phyloP scores from a whole-genome alignment of 2,113 vertebrate species.

The Megalops atlanticus region DNA sequence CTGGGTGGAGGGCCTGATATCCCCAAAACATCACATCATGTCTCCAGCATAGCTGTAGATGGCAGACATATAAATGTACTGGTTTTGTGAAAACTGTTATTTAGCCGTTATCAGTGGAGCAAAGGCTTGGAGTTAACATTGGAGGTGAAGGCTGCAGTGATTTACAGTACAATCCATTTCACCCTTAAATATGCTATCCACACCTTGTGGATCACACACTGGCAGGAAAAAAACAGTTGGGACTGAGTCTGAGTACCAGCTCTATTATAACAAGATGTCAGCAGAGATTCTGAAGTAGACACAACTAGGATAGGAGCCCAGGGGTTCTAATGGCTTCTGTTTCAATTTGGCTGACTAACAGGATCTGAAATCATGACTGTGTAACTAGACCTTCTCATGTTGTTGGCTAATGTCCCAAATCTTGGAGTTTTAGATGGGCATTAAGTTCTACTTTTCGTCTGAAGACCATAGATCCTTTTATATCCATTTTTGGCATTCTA shows the following conservation, averaged over 20 bases:
- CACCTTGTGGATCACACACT: constrained; percentile 55
- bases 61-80: constrained; percentile 53
- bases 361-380: not conserved
- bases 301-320: constrained; percentile 44
- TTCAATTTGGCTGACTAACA: constrained; percentile 25
- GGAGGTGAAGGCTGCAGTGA: constrained; percentile 48
- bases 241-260: constrained; percentile 62
- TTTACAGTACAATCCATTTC: constrained; percentile 60
- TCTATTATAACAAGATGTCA: constrained; percentile 26
- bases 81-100: constrained; percentile 58
- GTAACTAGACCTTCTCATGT: not conserved
- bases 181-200: constrained; percentile 32
- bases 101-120: constrained; percentile 59
- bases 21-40: constrained; percentile 40
- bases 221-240: constrained; percentile 60
- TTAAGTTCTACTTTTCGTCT: not conserved
- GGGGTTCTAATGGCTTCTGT: constrained; percentile 18
- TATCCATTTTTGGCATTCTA: too few species aligned
- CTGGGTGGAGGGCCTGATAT: not conserved
- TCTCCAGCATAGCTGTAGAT: constrained; percentile 34
- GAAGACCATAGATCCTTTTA: too few species aligned
- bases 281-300: constrained; percentile 50
- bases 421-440: not conserved
- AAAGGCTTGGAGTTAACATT: constrained; percentile 49
- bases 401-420: not conserved